phyloP scores from a whole-genome alignment of 2,888 invertebrate species.

The Caenorhabditis drosophilae region DNA sequence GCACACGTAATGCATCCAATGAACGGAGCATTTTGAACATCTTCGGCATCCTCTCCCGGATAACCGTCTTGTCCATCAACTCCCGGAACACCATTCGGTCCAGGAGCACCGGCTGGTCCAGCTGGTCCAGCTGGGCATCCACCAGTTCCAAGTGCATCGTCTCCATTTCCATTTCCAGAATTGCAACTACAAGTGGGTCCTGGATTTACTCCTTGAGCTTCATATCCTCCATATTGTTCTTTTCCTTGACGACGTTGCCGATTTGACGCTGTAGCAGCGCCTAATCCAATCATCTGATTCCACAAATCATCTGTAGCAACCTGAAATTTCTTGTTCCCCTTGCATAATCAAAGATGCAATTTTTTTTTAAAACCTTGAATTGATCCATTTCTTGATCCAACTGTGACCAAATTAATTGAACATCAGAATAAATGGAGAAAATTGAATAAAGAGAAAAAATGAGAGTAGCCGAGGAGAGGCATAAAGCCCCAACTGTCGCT shows the following conservation, averaged over 20 bases:
- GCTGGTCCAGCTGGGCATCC: constrained; percentile 55
- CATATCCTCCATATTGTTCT: constrained; percentile 55
- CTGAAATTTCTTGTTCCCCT: constrained; percentile 12
- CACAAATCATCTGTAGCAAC: constrained; percentile 52
- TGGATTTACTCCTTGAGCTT: constrained; percentile 55
- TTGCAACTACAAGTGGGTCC: constrained; percentile 51
- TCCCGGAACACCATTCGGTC: constrained; percentile 44
- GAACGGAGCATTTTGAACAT: constrained; percentile 52
- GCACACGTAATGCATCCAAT: constrained; percentile 53
- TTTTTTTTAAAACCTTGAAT: constrained; percentile 39
- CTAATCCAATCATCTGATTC: constrained; percentile 54
- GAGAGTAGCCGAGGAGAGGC: constrained; percentile 54
- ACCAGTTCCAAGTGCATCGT: constrained; percentile 48
- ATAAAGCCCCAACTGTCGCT: constrained; percentile 55
- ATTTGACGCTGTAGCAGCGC: constrained; percentile 52
- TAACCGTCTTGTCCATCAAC: constrained; percentile 48
- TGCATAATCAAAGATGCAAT: not conserved
- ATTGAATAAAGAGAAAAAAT: constrained; percentile 54
- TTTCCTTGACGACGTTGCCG: constrained; percentile 51
- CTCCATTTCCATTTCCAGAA: constrained; percentile 54
- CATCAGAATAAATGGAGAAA: constrained; percentile 54
- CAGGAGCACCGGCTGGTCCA: constrained; percentile 51
- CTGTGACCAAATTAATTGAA: constrained; percentile 53
- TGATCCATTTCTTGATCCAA: constrained; percentile 55
- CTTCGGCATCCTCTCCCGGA: constrained; percentile 49